These are phyloP conservation scores for Mesoligia furuncula DNA, from an alignment of 2,888 invertebrate species.

Conservation along the genomic window DNA sequence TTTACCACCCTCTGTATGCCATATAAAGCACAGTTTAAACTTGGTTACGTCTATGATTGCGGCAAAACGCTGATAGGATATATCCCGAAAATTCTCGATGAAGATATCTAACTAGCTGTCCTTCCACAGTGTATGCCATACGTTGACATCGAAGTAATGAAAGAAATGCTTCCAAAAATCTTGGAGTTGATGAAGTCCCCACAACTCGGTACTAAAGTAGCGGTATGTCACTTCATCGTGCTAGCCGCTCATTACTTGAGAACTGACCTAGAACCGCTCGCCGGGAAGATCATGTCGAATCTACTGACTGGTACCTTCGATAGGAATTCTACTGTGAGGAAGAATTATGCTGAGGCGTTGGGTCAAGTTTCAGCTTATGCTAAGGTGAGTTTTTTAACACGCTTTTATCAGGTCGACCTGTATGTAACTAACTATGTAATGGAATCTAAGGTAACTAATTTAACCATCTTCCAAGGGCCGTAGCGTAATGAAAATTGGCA, in stretches of 20 bases:
- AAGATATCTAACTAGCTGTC: conserved; percentile 8
- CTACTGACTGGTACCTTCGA: conserved; percentile 95
- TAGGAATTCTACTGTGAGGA: conserved; percentile 95
- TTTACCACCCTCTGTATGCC: not conserved
- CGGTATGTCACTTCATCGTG: conserved; percentile 94
- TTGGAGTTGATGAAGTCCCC: conserved; percentile 96
- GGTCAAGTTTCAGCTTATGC: conserved; percentile 96
- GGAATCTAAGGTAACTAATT: too few species aligned
- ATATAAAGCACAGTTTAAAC: conserved; percentile 1
- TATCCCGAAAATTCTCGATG: not conserved
- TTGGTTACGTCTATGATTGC: not conserved
- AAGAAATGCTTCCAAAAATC: conserved; percentile 94
- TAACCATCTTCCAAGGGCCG: too few species aligned
- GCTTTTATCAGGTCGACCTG: too few species aligned
- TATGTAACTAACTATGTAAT: too few species aligned
- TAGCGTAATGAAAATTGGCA: too few species aligned
- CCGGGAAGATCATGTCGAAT: conserved; percentile 89
- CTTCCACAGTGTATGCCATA: conserved; percentile 91
- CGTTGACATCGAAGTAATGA: conserved; percentile 94
- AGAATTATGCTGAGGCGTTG: conserved; percentile 95
- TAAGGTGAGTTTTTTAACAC: conserved; percentile 91
- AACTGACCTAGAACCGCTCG: conserved; percentile 89
- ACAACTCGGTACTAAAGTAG: conserved; percentile 96
- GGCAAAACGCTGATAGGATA: not conserved
- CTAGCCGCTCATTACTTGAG: conserved; percentile 91